Evolutionary conservation across 2,888 invertebrate genomes (phyloP).

Genomic region (Amiota mariae): DNA sequence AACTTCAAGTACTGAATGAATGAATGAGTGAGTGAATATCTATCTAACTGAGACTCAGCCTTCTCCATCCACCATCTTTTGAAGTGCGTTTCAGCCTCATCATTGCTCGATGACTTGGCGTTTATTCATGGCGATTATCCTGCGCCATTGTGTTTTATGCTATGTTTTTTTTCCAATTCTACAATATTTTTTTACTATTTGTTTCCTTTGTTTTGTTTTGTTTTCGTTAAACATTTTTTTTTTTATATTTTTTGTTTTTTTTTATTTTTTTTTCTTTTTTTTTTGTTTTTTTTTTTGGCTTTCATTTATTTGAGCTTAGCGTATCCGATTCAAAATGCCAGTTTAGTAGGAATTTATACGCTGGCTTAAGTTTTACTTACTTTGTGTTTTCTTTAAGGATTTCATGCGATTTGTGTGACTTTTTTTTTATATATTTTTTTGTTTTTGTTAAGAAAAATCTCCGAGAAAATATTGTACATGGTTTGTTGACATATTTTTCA

Average conservation of each 20-base stretch:
- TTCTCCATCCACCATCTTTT: background rate
- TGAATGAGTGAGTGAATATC: background rate
- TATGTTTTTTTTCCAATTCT: constrained; percentile 36
- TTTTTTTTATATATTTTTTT: constrained; percentile 29
- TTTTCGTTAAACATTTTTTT: background rate
- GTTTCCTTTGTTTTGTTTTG: constrained; percentile 1
- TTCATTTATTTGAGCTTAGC: constrained; percentile 43
- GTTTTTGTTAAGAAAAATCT: background rate
- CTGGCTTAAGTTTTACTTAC: constrained; percentile 43
- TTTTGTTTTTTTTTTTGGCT: background rate
- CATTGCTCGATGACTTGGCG: constrained; percentile 58
- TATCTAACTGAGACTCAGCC: background rate
- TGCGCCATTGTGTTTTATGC: constrained; percentile 52
- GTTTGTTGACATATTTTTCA: no score
- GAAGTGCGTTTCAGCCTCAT: background rate
- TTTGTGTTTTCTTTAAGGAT: constrained; percentile 1
- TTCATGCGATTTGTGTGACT: constrained; percentile 1
- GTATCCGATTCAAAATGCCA: constrained; percentile 64
- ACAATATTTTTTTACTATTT: background rate
- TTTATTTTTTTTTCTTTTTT: background rate
- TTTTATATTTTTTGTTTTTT: background rate
- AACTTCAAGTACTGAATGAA: background rate
- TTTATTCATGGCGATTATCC: constrained; percentile 63
- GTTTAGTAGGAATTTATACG: constrained; percentile 68
- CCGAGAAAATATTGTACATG: constrained; percentile 6